Conservation (phyloP, 2,888 invertebrate species). For the Noctua fimbriata region DNA sequence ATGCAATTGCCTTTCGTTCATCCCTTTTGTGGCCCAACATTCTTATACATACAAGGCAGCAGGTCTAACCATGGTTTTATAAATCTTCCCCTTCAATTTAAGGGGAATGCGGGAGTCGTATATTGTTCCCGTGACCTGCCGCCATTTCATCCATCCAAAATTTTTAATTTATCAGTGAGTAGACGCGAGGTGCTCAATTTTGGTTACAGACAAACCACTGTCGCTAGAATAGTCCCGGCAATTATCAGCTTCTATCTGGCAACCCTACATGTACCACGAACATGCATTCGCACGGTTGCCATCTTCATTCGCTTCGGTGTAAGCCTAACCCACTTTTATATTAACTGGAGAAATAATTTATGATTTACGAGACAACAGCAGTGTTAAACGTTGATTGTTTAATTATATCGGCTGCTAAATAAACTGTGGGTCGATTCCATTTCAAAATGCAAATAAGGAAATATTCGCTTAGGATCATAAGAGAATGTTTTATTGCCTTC, state of each 20-base stretch:
- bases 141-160: too few species aligned
- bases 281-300: constrained; percentile 15
- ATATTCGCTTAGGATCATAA: constrained; percentile 58
- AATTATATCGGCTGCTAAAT: constrained; percentile 78
- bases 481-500: constrained; percentile 49
- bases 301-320: constrained; percentile 50
- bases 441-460: constrained; percentile 76
- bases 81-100: too few species aligned
- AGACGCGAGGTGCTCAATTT: too few species aligned
- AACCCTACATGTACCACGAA: background rate
- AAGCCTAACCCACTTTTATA: constrained; percentile 53
- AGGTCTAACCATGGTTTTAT: too few species aligned
- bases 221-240: background rate
- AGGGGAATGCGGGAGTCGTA: too few species aligned
- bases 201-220: too few species aligned
- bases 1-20: too few species aligned
- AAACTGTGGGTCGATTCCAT: constrained; percentile 72
- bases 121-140: too few species aligned
- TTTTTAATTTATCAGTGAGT: too few species aligned
- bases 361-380: constrained; percentile 80
- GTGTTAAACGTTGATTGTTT: constrained; percentile 79
- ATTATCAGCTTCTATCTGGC: background rate
- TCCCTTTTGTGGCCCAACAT: too few species aligned
- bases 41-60: too few species aligned
- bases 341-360: constrained; percentile 69